Base-by-base conservation (phyloP, 2,888 invertebrate species). In the Sarcophaga caerulescens region DNA sequence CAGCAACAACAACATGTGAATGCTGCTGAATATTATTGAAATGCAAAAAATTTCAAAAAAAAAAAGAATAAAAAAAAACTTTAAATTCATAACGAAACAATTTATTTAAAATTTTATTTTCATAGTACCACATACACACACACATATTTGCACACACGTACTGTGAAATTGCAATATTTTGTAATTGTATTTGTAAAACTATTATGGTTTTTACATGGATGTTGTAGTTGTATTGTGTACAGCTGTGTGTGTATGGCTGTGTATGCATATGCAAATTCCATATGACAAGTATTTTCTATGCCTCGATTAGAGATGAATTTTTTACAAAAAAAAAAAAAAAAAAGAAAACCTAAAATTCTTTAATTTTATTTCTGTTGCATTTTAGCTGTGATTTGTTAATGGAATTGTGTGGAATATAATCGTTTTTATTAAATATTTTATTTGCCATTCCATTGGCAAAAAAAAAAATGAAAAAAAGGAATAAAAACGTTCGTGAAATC, bases 1-100 rank as follows among this genome's bases (percentile, higher is more conserved):
- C 45, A 52, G 52, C 21, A 35, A 77, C 21, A 47, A 71, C 25
- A 82, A 66, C 71, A 77, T 66, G 60, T 71, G 76, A 71, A 82
- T 35, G 35, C 12, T 52, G 52, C 14, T 17, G 52, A 52, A 52
- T 52, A 17, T 52, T 52, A 52, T 52, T 52, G 52, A 52, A 17
- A 52, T 12, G 14, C 52, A 52, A 75, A 75, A 75, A 65, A 14
- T 52, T 5, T 52, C 17, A 52, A 1, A 12, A 52, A 52, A 52
- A 52, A 52, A 14, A 4, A 47, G 2, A 47, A 45, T 3, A 52
- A 52, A 52, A 52, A 52, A 52, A 52, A 52, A 0, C 0, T 14
- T 14, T 52, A 52, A 17, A 52, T 14, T 52, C 17, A 14, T 14
- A 35, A 35, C 35, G 35, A 35, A 35, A 35, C 35, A 35, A 8